Evolutionary conservation across 1,140 invertebrate species (phyloP), one percentile per base, ranked within the genome.

Genomic region (Neodiprion fabricii): DNA sequence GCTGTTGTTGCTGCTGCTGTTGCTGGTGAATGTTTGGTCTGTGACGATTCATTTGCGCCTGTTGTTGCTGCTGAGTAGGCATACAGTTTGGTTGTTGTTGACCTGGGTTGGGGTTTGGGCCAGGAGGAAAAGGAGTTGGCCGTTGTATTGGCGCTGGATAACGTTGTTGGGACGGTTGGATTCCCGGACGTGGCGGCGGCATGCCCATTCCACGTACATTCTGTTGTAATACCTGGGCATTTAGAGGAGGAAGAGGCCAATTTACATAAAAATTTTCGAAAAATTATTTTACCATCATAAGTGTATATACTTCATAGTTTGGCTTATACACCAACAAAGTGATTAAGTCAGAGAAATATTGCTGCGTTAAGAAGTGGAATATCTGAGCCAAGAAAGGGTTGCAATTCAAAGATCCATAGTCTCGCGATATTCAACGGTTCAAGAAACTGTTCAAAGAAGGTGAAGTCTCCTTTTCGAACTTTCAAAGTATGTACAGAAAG

Each of bases 101-200:
- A 67, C 86, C 80, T 77, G 87, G 82, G 85, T 87, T 84, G 75
- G 89, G 83, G 79, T 90, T 88, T 75, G 89, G 84, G 77, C 85
- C 85, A 1, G 84, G 85, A 47, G 86, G 83, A 77, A 87, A 89
- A 5, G 87, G 86, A 49, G 87, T 85, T 5, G 88, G 88, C 77
- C 88, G 83, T n/a, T 89, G 88, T 78, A 89, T 89, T 11, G 88
- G 88, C 5, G 85, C 83, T 14, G 88, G 88, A 75, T 89, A 89
- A n/a, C 87, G 85, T 75, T 86, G 86, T 68, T 89, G 86, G 1
- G 86, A 85, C 9, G 86, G 84, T 71, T 88, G 87, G 23, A 89
- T 85, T 53, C 84, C 85, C 23, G 84, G 85, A 8, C 86, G 84
- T 8, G 84, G 86, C 7, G 84, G 86, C n/a, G 86, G 87, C 85